Percentiles rank a stretch among this genome's conserved stretches.
Conservation (phyloP, 2,888 invertebrate genomes). For the Callinectes sapidus region DNA sequence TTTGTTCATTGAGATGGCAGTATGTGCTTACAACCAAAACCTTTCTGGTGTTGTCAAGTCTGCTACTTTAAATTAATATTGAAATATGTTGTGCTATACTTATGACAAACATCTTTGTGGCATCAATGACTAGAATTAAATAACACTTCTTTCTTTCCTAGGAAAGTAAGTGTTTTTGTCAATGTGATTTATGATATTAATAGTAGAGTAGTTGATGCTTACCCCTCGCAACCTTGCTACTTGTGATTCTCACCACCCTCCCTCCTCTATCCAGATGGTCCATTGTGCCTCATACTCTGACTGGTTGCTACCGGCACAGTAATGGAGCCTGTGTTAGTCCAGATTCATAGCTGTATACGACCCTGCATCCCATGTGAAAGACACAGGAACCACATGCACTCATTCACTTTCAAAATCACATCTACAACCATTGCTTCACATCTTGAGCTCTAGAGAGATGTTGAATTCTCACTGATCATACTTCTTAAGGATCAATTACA, state of each 20-base stretch:
- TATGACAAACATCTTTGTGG: neutral
- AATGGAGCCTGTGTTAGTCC: neutral
- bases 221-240: neutral
- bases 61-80: neutral
- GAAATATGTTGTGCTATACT: neutral
- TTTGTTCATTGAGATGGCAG: neutral
- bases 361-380: no score
- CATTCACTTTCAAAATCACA: neutral
- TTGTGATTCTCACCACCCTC: neutral
- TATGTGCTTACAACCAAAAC: neutral
- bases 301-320: neutral
- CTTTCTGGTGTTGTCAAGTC: neutral
- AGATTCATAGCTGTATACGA: neutral
- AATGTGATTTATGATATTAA: neutral
- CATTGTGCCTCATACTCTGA: neutral
- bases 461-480: no score
- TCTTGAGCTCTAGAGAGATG: no score
- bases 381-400: no score
- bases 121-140: neutral
- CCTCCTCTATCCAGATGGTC: neutral
- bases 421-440: neutral
- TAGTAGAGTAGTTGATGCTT: neutral
- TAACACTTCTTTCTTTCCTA: neutral
- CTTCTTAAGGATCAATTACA: no score
- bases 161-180: neutral